phyloP scores from a whole-genome alignment of 2,797 vertebrate species.

The Fringilla coelebs region DNA sequence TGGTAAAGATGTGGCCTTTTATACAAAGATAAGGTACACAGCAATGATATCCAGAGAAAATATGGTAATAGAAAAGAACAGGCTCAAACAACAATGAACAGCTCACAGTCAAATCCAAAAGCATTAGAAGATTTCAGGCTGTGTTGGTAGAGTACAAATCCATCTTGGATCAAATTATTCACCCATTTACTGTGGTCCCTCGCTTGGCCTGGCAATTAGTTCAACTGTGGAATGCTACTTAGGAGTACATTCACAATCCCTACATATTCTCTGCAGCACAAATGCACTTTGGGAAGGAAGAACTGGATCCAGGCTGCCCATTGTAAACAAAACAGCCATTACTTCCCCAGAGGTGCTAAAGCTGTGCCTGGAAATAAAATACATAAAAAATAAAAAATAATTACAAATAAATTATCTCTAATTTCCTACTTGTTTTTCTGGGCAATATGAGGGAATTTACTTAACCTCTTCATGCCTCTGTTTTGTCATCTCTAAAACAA shows the following conservation, averaged over 20 bases:
- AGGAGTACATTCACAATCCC: not conserved
- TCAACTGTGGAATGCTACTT: constrained; percentile 47
- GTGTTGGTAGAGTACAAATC: constrained; percentile 48
- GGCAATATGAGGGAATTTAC: not conserved
- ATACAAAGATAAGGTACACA: constrained; percentile 41
- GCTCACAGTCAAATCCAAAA: constrained; percentile 57
- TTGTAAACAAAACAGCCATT: not conserved
- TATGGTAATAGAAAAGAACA: constrained; percentile 57
- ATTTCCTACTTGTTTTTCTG: not conserved
- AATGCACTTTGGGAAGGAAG: not conserved
- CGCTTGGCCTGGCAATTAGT: constrained; percentile 40
- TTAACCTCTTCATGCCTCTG: not conserved
- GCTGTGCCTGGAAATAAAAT: not conserved
- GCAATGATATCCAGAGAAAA: constrained; percentile 47
- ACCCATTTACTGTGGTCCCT: constrained; percentile 39
- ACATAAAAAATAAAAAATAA: not conserved
- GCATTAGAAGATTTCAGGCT: constrained; percentile 58
- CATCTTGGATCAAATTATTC: constrained; percentile 54
- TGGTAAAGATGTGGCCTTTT: constrained; percentile 46
- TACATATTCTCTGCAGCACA: not conserved
- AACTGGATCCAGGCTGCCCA: not conserved
- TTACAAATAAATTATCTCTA: not conserved
- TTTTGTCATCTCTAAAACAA: not conserved
- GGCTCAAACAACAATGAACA: constrained; percentile 49
- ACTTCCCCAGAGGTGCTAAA: not conserved